Evolutionary conservation across 2,113 vertebrate species (phyloP).

Genomic region (Pangasianodon hypophthalmus): DNA sequence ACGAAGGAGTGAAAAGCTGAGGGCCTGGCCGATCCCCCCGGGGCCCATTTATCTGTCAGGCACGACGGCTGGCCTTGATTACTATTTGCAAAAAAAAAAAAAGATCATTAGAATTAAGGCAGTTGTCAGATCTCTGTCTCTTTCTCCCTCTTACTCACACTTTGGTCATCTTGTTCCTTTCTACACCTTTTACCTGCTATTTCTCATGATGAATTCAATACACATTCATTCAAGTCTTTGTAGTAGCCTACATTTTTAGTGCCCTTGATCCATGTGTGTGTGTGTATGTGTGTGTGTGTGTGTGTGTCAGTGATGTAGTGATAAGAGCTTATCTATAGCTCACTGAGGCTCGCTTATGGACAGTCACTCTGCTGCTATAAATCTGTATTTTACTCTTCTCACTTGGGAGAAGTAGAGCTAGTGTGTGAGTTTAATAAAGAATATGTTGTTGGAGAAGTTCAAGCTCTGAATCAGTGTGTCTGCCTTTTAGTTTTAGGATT

Average conservation of each 20-base stretch:
- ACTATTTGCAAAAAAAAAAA: conserved; percentile 88
- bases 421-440: conserved; percentile 53
- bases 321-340: conserved; percentile 43
- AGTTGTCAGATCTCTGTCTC: conserved; percentile 87
- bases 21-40: conserved; percentile 80
- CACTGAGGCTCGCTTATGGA: conserved; percentile 3
- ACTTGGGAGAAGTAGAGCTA: conserved; percentile 19
- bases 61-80: conserved; percentile 89
- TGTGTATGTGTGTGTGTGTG: conserved; percentile 25
- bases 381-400: conserved; percentile 54
- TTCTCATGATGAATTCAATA: conserved; percentile 4
- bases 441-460: conserved; percentile 44
- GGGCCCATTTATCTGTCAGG: conserved; percentile 92
- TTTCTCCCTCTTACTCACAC: conserved; percentile 59
- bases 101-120: conserved; percentile 84
- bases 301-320: conserved; percentile 29
- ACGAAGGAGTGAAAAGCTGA: conserved; percentile 81
- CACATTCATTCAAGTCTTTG: not conserved
- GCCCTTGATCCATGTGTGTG: conserved; percentile 1
- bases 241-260: not conserved
- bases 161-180: not conserved
- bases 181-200: not conserved
- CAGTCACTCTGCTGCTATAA: conserved; percentile 41
- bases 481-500: not conserved
- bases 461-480: conserved; percentile 32